Evolutionary conservation across 2,113 vertebrate genomes (phyloP), one percentile per base, ranked within the genome.

Genomic region (Turnix velox): DNA sequence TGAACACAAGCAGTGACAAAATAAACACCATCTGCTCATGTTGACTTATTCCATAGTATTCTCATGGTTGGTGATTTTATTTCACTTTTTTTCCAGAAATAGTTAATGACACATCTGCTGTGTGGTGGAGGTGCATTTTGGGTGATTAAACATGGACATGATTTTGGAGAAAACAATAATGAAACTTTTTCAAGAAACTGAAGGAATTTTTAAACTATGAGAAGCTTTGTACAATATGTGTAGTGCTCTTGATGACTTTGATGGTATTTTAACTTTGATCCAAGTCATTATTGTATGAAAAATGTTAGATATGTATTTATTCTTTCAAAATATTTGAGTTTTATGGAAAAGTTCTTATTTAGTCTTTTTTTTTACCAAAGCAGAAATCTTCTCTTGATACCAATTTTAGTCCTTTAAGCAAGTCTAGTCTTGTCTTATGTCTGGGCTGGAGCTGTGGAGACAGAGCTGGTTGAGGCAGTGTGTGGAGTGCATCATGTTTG

Each of bases 1-100:
- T 98, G 96, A 98, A 98, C 97, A 97, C 94, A 97, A 98, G 97
- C 95, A 66, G 97, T 98, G 98, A 97, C 98, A 98, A 98, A 98
- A 98, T 98, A 99, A 99, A 99, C 98, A 98, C 98, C 98, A 99
- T 98, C 99, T 99, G 98, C 97, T 98, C 96, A 91, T 97, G 97
- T 97, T 98, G 98, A 98, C 98, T 98, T 96, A 92, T 93, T 97
- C 97, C 84, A 72, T 91, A 90, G 97, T 83, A 95, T 97, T 97
- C 96, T 95, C 97, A 97, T 97, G 97, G 96, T 97, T 95, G 91
- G 84, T 97, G 97, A 96, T 97, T 98, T 98, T 97, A 97, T 97
- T 97, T 97, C 96, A 93, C 89, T 95, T 98, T 96, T 96, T 97
- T 95, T 93, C 96, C 96, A 97, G 96, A 97, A 98, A 97, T 94